These are phyloP conservation scores for Lates japonicus DNA, from an alignment of 2,797 vertebrate genomes.

Conservation along the genomic window DNA sequence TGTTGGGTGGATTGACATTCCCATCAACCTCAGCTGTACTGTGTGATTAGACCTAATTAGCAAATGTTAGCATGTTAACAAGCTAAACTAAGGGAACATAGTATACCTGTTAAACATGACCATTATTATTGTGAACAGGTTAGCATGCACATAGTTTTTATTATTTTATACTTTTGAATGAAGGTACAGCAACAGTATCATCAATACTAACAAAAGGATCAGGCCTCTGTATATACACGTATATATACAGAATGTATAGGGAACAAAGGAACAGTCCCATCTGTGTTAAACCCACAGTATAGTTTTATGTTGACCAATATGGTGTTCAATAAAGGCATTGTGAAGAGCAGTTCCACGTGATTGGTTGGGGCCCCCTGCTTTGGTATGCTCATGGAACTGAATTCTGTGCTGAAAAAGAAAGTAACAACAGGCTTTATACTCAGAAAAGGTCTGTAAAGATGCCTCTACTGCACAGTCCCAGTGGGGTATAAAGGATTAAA, in stretches of 20 bases:
- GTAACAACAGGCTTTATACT: conserved; percentile 70
- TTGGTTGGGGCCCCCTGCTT: conserved; percentile 40
- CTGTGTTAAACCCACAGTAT: neutral
- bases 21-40: neutral
- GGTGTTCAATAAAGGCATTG: conserved; percentile 21
- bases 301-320: conserved; percentile 2
- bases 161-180: neutral
- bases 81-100: neutral
- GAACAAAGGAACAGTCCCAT: neutral
- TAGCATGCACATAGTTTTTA: neutral
- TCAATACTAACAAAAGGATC: too few species aligned
- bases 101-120: too few species aligned
- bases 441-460: conserved; percentile 71
- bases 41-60: neutral
- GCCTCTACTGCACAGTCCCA: conserved; percentile 65
- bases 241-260: neutral
- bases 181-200: neutral
- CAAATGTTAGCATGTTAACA: neutral
- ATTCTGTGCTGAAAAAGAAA: conserved; percentile 62
- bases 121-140: neutral
- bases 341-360: conserved; percentile 47
- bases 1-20: neutral
- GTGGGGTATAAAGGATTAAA: conserved; percentile 77
- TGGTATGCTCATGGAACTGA: conserved; percentile 51
- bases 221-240: too few species aligned